A percentile compares a stretch with the other conserved stretches of the same genome.
These are phyloP conservation scores for Anoplophora glabripennis DNA, from an alignment of 1,140 invertebrate genomes.

Conservation along the genomic window DNA sequence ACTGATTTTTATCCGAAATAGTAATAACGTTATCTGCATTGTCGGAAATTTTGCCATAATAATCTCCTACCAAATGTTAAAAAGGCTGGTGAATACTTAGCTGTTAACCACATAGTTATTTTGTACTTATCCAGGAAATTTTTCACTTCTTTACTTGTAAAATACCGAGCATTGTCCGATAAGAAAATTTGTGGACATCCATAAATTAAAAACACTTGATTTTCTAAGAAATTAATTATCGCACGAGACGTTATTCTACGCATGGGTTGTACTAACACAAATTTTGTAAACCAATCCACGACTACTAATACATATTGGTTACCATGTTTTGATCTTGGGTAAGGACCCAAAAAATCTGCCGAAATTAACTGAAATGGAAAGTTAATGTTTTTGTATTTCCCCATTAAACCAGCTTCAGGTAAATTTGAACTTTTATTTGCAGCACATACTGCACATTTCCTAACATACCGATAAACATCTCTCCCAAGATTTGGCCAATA, in stretches of 20 bases:
- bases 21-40: constrained; percentile 2
- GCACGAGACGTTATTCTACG: constrained; percentile 10
- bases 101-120: constrained; percentile 17
- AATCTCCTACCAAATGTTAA: constrained; percentile 12
- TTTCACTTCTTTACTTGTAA: constrained; percentile 15
- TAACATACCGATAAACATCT: background rate
- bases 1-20: constrained; percentile 8
- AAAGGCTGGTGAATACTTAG: constrained; percentile 12
- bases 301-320: constrained; percentile 19
- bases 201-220: constrained; percentile 25
- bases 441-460: constrained; percentile 1
- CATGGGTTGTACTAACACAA: constrained; percentile 22
- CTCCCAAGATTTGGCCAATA: constrained; percentile 8
- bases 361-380: constrained; percentile 28
- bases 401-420: constrained; percentile 19
- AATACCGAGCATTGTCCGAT: constrained; percentile 13
- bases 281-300: constrained; percentile 25
- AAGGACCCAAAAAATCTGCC: constrained; percentile 15
- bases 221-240: constrained; percentile 25
- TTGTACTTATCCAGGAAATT: constrained; percentile 14
- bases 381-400: constrained; percentile 23
- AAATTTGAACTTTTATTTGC: constrained; percentile 12
- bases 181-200: constrained; percentile 21
- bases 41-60: constrained; percentile 14
- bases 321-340: constrained; percentile 27